Percentiles rank a stretch among this genome's conserved stretches.
These are phyloP conservation scores for Nemoura dubitans DNA, from an alignment of 2,888 invertebrate species.

Conservation along the genomic window DNA sequence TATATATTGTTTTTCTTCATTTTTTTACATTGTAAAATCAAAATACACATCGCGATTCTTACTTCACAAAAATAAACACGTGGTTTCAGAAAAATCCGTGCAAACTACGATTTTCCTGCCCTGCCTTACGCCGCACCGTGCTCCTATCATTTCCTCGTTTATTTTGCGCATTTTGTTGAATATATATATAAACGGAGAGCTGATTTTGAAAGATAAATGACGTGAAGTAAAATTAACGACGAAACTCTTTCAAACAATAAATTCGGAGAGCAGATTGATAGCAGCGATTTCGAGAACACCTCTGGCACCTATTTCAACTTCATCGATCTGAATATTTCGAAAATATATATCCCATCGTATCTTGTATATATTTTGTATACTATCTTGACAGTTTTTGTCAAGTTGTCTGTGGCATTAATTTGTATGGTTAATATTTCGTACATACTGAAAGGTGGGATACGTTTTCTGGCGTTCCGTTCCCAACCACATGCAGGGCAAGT, in stretches of 20 bases:
- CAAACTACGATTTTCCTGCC: no score
- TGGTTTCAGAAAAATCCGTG: not conserved
- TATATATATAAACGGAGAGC: not conserved
- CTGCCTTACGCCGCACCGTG: no score
- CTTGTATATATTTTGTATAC: not conserved
- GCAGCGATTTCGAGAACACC: not conserved
- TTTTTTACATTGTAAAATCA: no score
- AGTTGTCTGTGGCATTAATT: not conserved
- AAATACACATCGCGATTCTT: no score
- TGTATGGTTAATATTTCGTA: conserved; percentile 7
- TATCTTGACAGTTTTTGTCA: conserved; percentile 12
- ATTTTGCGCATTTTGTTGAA: not conserved
- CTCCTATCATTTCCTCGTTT: not conserved
- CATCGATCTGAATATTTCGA: not conserved
- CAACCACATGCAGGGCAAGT: not conserved
- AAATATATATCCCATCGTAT: not conserved
- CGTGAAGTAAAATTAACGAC: not conserved
- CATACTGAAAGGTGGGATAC: not conserved
- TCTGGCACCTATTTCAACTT: not conserved
- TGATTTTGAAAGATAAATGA: conserved; percentile 7
- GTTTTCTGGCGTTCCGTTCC: not conserved
- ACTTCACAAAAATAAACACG: not conserved
- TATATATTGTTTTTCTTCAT: no score
- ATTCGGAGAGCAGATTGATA: not conserved
- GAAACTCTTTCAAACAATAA: not conserved